phyloP scores from a whole-genome alignment of 2,888 invertebrate species.

The Globia sparganii region DNA sequence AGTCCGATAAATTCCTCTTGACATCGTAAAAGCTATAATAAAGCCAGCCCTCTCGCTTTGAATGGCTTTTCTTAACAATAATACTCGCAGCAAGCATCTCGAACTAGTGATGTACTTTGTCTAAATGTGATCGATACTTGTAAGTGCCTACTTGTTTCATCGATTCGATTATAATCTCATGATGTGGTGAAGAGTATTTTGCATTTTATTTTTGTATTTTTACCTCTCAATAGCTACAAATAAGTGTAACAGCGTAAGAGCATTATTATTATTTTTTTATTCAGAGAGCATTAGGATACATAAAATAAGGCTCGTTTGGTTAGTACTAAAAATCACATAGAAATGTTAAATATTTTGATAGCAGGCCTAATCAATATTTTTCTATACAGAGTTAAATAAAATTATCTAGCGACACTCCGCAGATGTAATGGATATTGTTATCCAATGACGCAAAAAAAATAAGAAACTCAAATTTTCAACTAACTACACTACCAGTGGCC shows the following conservation, averaged over 20 bases:
- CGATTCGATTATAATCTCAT: background rate
- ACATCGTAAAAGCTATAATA: slow-evolving; percentile 68
- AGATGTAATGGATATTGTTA: too few relatives aligned
- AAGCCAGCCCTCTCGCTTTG: slow-evolving; percentile 63
- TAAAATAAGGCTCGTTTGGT: too few relatives aligned
- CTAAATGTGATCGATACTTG: slow-evolving; percentile 17
- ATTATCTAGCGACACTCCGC: too few relatives aligned
- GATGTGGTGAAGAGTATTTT: background rate
- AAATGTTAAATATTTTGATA: background rate
- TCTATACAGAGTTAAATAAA: too few relatives aligned
- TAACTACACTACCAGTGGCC: too few relatives aligned
- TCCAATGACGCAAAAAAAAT: background rate
- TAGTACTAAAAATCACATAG: background rate
- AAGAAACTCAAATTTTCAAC: background rate
- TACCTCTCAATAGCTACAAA: background rate
- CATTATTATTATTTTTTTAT: too few relatives aligned
- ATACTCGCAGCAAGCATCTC: slow-evolving; percentile 62
- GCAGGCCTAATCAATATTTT: too few relatives aligned
- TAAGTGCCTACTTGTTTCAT: background rate
- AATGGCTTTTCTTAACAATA: slow-evolving; percentile 63
- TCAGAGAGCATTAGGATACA: too few relatives aligned
- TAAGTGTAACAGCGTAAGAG: background rate
- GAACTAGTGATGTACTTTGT: slow-evolving; percentile 56
- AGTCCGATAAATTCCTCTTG: slow-evolving; percentile 67
- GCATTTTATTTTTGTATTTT: background rate